Percentiles rank a stretch among this genome's conserved stretches.
phyloP scores from a whole-genome alignment of 2,113 vertebrate species.

The Crocuta crocuta region DNA sequence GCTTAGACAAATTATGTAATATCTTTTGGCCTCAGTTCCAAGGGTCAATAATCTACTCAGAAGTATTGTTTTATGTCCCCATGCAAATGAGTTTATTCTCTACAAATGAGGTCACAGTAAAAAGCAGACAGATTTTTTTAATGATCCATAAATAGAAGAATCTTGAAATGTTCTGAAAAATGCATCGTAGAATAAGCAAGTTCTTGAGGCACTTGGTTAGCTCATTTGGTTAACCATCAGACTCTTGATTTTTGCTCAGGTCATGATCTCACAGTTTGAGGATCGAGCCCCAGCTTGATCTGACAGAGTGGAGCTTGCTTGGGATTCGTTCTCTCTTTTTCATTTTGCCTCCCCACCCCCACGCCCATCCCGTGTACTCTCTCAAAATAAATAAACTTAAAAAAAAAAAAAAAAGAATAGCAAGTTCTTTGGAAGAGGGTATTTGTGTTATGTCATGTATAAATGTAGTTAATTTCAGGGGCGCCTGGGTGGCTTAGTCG shows the following conservation, averaged over 20 bases:
- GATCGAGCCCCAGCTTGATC: too few species aligned
- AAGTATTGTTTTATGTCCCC: background rate
- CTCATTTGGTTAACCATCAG: too few species aligned
- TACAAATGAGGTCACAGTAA: background rate
- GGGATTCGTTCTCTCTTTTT: too few species aligned
- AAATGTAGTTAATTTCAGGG: slow-evolving; percentile 3
- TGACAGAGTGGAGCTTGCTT: too few species aligned
- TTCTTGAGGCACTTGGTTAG: background rate
- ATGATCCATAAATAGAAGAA: background rate
- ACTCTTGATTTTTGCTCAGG: too few species aligned
- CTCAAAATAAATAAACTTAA: too few species aligned
- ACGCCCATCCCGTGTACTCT: too few species aligned
- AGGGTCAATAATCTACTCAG: background rate
- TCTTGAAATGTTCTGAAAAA: background rate
- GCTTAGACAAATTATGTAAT: background rate
- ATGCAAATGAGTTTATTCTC: background rate
- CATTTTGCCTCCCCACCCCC: too few species aligned
- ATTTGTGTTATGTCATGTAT: background rate
- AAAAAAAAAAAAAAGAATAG: background rate
- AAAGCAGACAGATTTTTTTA: background rate
- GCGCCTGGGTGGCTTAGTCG: too few species aligned
- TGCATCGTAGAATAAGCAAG: background rate
- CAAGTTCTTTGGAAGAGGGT: background rate
- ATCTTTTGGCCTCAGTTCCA: background rate
- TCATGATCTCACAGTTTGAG: too few species aligned